Percentiles rank a stretch among this genome's conserved stretches.
Conservation (phyloP, 2,888 invertebrate species). For the Dexiosoma caninum region DNA sequence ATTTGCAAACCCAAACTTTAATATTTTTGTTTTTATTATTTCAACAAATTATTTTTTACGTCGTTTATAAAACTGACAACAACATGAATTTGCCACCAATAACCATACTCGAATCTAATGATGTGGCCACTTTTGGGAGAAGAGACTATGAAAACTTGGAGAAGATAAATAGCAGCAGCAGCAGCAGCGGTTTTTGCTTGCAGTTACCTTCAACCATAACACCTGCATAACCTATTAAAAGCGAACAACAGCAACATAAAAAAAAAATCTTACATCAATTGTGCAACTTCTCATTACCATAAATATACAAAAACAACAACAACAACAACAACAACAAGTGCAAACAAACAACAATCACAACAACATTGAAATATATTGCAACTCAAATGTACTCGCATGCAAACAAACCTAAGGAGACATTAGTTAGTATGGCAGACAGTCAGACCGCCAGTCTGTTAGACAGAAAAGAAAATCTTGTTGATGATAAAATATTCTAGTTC, state of each 20-base stretch:
- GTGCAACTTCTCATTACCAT: constrained; percentile 51
- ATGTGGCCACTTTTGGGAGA: constrained; percentile 17
- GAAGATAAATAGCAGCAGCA: neutral
- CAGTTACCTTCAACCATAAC: constrained; percentile 57
- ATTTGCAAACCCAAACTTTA: no score
- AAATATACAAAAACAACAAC: constrained; percentile 1
- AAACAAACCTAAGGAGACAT: no score
- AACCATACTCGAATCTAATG: constrained; percentile 10
- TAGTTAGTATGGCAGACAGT: neutral
- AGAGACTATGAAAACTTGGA: constrained; percentile 3
- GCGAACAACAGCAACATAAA: no score
- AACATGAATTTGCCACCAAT: no score
- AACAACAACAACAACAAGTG: neutral
- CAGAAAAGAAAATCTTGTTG: constrained; percentile 35
- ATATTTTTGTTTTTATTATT: no score
- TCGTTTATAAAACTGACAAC: no score
- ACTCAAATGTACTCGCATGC: constrained; percentile 39
- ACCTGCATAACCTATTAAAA: constrained; percentile 60
- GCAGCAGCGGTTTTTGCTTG: neutral
- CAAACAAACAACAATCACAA: no score
- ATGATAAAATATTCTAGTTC: no score
- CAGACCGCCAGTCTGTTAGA: neutral
- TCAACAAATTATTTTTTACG: no score
- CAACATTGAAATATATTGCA: no score
- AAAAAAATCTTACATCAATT: constrained; percentile 52